phyloP scores from a whole-genome alignment of 2,797 vertebrate species.

The Sternarchorhynchus goeldii region DNA sequence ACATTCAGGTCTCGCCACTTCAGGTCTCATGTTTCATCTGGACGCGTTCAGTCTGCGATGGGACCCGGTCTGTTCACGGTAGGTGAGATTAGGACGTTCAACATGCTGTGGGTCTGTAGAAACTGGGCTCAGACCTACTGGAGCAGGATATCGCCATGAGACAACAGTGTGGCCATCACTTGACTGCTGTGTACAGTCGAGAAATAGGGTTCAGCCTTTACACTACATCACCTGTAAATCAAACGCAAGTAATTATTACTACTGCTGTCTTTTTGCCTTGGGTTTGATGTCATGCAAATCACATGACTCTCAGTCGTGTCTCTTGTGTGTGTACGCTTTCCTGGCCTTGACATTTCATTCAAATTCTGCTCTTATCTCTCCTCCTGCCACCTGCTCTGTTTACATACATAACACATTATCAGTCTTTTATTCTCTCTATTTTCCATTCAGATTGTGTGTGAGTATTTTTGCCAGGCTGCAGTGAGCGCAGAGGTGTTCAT shows the following conservation, averaged over 20 bases:
- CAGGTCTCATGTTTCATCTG: too few species aligned
- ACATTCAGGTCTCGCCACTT: too few species aligned
- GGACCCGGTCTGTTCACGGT: too few species aligned
- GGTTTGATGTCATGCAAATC: neutral
- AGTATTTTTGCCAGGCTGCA: neutral
- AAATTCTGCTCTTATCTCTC: conserved; percentile 30
- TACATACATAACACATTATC: conserved; percentile 39
- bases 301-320: neutral
- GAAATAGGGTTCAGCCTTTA: too few species aligned
- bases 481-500: conserved; percentile 1
- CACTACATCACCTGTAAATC: too few species aligned
- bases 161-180: neutral
- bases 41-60: neutral
- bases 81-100: too few species aligned
- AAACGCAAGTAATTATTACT: too few species aligned
- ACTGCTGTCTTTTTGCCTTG: too few species aligned
- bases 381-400: conserved; percentile 21
- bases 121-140: neutral
- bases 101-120: neutral
- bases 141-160: neutral
- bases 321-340: neutral
- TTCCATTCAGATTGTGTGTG: neutral
- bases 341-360: conserved; percentile 24
- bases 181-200: too few species aligned
- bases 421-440: conserved; percentile 28